A percentile compares a stretch with the other conserved stretches of the same genome.
These are phyloP conservation scores for Tauraco erythrolophus DNA, from an alignment of 2,113 vertebrate genomes.

Conservation along the genomic window DNA sequence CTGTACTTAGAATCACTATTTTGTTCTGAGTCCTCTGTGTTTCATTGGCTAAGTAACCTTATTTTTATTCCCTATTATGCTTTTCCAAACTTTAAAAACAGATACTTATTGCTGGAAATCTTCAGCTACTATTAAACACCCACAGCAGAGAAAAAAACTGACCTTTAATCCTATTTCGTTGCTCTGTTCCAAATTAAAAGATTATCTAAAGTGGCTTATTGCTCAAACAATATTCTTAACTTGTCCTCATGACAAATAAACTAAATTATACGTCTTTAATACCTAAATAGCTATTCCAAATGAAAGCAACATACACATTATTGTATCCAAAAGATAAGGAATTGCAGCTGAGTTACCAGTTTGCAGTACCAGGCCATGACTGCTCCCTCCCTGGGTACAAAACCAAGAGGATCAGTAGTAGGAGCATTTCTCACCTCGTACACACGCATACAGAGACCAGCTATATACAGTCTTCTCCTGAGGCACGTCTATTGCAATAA, in stretches of 20 bases:
- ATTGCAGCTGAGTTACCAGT: not conserved
- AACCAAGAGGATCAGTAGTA: not conserved
- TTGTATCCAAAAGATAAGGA: not conserved
- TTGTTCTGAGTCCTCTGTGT: not conserved
- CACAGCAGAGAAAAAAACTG: not conserved
- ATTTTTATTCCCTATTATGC: not conserved
- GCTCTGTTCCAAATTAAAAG: not conserved
- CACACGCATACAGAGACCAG: not conserved
- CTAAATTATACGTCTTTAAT: not conserved
- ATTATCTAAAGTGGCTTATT: not conserved
- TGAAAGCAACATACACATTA: not conserved
- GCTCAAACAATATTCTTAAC: not conserved
- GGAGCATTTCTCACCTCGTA: not conserved
- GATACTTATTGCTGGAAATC: not conserved
- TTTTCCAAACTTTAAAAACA: not conserved
- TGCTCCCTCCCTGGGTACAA: not conserved
- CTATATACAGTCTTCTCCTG: not conserved
- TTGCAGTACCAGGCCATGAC: not conserved
- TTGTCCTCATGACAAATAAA: not conserved
- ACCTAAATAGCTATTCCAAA: not conserved
- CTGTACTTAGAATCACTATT: not conserved
- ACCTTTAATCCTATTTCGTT: not conserved
- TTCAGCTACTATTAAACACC: not conserved
- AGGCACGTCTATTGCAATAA: not conserved
- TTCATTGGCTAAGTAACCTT: not conserved